Evolutionary conservation across 2,797 vertebrate genomes (phyloP).

Genomic region (Dendrocincla tyrannina): DNA sequence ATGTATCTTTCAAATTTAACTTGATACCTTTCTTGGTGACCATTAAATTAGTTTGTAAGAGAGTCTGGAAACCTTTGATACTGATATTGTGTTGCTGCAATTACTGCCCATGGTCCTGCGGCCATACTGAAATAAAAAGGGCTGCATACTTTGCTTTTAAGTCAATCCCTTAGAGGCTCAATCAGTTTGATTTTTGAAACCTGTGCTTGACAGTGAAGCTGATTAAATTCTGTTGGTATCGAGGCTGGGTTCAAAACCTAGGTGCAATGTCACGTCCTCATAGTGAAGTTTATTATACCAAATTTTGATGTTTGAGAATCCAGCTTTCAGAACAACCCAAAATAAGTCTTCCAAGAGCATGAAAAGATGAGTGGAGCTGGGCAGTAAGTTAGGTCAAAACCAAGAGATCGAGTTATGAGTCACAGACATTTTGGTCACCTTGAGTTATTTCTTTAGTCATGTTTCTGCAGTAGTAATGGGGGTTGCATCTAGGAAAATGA

Average conservation of each 20-base stretch:
- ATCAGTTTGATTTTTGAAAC: constrained; percentile 56
- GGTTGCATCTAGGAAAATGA: neutral
- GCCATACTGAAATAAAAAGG: constrained; percentile 36
- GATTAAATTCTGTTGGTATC: constrained; percentile 37
- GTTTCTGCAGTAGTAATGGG: neutral
- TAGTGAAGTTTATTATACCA: neutral
- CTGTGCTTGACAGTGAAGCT: constrained; percentile 7
- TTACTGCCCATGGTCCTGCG: neutral
- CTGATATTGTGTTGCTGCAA: constrained; percentile 7
- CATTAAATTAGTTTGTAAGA: constrained; percentile 30
- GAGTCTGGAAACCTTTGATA: constrained; percentile 27
- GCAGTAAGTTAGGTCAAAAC: neutral
- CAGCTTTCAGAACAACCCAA: neutral
- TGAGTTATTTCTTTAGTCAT: neutral
- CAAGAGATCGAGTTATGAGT: neutral
- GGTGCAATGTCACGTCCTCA: neutral
- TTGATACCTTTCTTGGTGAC: constrained; percentile 14
- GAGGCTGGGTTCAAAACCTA: constrained; percentile 21
- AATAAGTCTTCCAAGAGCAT: neutral
- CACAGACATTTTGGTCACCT: rapidly evolving
- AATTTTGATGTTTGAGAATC: neutral
- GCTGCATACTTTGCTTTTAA: constrained; percentile 36
- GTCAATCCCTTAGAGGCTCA: constrained; percentile 40
- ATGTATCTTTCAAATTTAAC: neutral
- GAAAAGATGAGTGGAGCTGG: neutral